Base-by-base conservation (phyloP, 35 echinoderm and acorn worm genomes). In the Lytechinus variegatus region DNA sequence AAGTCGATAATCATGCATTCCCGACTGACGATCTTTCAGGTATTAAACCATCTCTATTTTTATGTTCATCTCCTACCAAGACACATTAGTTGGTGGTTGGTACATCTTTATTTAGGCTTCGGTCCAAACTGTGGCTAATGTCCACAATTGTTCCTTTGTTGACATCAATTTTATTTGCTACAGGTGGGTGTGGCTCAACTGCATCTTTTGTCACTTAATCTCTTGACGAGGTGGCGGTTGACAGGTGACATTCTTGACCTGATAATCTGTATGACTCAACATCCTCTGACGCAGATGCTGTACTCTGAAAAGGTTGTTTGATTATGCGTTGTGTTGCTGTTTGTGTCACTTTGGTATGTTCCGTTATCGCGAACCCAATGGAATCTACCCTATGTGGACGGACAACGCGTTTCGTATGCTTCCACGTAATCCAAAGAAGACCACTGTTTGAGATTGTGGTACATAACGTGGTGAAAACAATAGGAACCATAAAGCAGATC, bases 361-460 rank as follows among this genome's bases (percentile, higher is more conserved):
- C 19, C 66, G 3, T 24, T 79, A 19, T 79, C 66, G 4, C 27
- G 53, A 57, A 55, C 27, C 27, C 92, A 57, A 10, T 13, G 27
- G 8, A 11, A 12, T 93, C 10, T 54, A 24, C 10, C 11, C 88
- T 90, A 28, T 90, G 9, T 54, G 92, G 92, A 54, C 19, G 92
- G 53, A 93, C 92, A 4, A 54, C 52, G 28, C 55, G 52, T 27
- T n/a, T 16, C 0, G 54, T 55, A 57, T 93, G 92, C 92, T 57
- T 54, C 92, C 92, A 4, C 53, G 56, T 10, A 54, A 93, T 55
- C 92, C 54, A 57, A 55, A 93, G 92, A 10, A 93, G 55, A 55
- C 54, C 54, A 27, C 28, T 13, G n/a, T 93, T 93, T 33, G 92
- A 93, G 9, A 28, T 24, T 28, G 92, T 93, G 4, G 92, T 93